Evolutionary conservation across 2,888 invertebrate species (phyloP).

Genomic region (Barypeithes pellucidus): DNA sequence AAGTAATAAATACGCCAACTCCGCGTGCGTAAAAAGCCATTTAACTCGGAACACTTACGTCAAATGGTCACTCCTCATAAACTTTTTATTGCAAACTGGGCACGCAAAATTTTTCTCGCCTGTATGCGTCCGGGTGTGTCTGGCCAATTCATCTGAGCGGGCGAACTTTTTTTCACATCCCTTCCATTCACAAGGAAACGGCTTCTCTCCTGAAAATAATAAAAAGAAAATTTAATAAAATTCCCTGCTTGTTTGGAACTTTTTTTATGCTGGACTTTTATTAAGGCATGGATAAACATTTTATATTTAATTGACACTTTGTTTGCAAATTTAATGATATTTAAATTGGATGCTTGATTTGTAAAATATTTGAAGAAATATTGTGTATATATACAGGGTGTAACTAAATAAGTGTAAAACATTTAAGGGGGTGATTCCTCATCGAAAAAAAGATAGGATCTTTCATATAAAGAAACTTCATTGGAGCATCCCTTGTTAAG

Average conservation of each 20-base stretch:
- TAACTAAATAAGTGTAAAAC: too few species aligned
- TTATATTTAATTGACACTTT: not conserved
- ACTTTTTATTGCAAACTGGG: constrained; percentile 77
- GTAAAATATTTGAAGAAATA: too few species aligned
- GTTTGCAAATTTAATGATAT: too few species aligned
- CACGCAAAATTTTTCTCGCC: constrained; percentile 79
- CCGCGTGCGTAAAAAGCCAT: constrained; percentile 15
- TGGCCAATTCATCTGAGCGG: constrained; percentile 77
- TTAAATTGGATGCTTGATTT: too few species aligned
- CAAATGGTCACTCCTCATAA: constrained; percentile 79
- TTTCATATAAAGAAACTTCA: too few species aligned
- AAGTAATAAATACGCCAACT: constrained; percentile 11
- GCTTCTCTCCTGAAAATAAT: constrained; percentile 74
- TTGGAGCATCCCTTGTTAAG: too few species aligned
- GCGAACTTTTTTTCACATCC: constrained; percentile 79
- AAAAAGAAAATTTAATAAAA: constrained; percentile 19
- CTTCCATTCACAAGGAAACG: constrained; percentile 77
- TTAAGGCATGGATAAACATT: not conserved
- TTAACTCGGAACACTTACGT: constrained; percentile 67
- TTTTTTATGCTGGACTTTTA: constrained; percentile 10
- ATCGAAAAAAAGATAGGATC: too few species aligned
- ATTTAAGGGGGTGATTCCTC: too few species aligned
- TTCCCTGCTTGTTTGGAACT: not conserved
- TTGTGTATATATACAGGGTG: too few species aligned
- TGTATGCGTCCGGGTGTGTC: constrained; percentile 78